These are phyloP conservation scores for Achlya flavicornis DNA, from an alignment of 2,888 invertebrate genomes.

Conservation along the genomic window DNA sequence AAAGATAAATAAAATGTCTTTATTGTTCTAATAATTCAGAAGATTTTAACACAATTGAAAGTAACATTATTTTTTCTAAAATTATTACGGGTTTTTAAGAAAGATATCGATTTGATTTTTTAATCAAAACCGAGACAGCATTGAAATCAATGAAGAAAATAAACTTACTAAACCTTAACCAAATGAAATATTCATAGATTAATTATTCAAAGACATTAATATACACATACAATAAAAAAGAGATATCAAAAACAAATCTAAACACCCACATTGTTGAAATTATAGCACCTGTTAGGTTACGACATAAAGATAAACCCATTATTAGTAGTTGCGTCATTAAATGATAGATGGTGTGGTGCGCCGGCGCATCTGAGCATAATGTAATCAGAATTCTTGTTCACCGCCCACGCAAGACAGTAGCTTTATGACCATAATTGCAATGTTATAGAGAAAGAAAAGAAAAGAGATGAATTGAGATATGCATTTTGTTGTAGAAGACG, in stretches of 20 bases:
- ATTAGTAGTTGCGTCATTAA: conserved; percentile 6
- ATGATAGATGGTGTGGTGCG: conserved; percentile 3
- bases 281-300: conserved; percentile 26
- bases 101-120: too few relatives aligned
- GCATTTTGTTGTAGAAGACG: not conserved
- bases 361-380: not conserved
- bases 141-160: too few relatives aligned
- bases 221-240: not conserved
- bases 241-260: not conserved
- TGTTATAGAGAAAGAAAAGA: not conserved
- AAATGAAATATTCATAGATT: not conserved
- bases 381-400: conserved; percentile 7
- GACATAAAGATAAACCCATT: conserved; percentile 21
- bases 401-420: conserved; percentile 5
- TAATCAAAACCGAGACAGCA: too few relatives aligned
- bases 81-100: too few relatives aligned
- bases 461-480: not conserved
- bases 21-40: too few relatives aligned
- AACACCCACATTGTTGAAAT: conserved; percentile 26
- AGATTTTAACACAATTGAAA: too few relatives aligned
- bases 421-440: conserved; percentile 7
- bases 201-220: not conserved
- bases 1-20: not conserved
- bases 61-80: too few relatives aligned
- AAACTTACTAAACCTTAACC: too few relatives aligned